Evolutionary conservation across 2,113 vertebrate species (phyloP), one percentile per base, ranked within the genome.

Genomic region (Centrocercus urophasianus): DNA sequence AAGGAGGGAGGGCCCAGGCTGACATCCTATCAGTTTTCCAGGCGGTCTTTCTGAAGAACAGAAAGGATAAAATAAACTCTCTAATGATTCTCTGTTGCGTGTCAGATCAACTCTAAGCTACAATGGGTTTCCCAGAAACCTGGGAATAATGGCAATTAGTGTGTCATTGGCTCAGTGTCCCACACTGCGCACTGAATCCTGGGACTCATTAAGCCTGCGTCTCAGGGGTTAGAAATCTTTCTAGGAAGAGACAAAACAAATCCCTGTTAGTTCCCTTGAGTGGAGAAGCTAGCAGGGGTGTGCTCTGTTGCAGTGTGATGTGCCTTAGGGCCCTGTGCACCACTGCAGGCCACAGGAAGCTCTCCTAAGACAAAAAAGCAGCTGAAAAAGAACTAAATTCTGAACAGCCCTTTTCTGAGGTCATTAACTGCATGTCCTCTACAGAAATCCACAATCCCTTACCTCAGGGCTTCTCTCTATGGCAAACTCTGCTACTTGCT

Each of bases 301-400:
- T 52, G 69, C 75, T 86, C 3, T 0, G 0, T 38, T 57, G 82
- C 64, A 93, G 89, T 47, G 69, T 42, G 59, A 54, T 28, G 32
- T 87, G 89, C 83, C 86, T 66, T 18, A 65, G 45, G 87, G 72
- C 28, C 79, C 90, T 64, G 60, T 70, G 79, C 82, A 91, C 64
- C 74, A 77, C 79, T 30, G 84, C 92, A 88, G 83, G 88, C 74
- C 88, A 89, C 75, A 86, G 24, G 89, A 75, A 91, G 74, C 57
- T 79, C 84, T 54, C 1, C 0, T 59, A 78, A 80, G 82, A 50
- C 67, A 67, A 71, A 72, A n/a, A 22, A 89, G 57, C 83, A 73
- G 82, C 60, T 93, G 88, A 94, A 94, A 94, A 91, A 42, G 15
- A 96, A 95, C 89, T 73, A 77, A 91, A 92, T 80, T 83, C 79